A percentile compares a stretch with the other conserved stretches of the same genome.
These are phyloP conservation scores for Cephus spinipes DNA, from an alignment of 2,888 invertebrate species.

Conservation along the genomic window DNA sequence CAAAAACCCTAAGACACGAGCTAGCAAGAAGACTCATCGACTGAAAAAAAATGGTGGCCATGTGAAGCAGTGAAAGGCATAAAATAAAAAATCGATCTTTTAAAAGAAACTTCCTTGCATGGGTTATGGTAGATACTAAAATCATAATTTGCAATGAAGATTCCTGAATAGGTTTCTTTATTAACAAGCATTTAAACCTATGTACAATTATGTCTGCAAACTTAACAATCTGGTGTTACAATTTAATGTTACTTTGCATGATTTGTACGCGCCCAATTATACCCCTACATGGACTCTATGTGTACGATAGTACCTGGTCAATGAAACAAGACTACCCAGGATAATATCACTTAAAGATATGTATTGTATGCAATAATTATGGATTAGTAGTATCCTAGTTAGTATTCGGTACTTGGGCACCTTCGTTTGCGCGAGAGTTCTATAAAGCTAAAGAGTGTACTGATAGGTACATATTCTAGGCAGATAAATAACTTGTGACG, in stretches of 20 bases:
- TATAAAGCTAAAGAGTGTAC: background rate
- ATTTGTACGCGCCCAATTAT: background rate
- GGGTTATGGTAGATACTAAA: background rate
- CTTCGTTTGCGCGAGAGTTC: background rate
- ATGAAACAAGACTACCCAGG: background rate
- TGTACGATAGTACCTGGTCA: background rate
- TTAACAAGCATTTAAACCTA: slow-evolving; percentile 49
- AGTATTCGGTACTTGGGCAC: background rate
- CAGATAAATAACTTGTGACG: background rate
- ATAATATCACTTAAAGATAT: background rate
- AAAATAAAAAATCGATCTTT: background rate
- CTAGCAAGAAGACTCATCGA: background rate
- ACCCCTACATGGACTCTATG: background rate
- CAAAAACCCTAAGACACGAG: background rate
- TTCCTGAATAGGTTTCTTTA: slow-evolving; percentile 29
- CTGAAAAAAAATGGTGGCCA: background rate
- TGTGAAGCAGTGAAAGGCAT: background rate
- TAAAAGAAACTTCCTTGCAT: background rate
- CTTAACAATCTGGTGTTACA: slow-evolving; percentile 30
- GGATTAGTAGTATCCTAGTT: background rate
- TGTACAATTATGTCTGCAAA: slow-evolving; percentile 49
- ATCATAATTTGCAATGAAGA: background rate
- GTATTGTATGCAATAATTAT: background rate
- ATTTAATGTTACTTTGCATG: slow-evolving; percentile 4
- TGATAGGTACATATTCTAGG: background rate